Evolutionary conservation across 2,113 vertebrate species (phyloP), one percentile per base, ranked within the genome.

Genomic region (Beaufortia kweichowensis): DNA sequence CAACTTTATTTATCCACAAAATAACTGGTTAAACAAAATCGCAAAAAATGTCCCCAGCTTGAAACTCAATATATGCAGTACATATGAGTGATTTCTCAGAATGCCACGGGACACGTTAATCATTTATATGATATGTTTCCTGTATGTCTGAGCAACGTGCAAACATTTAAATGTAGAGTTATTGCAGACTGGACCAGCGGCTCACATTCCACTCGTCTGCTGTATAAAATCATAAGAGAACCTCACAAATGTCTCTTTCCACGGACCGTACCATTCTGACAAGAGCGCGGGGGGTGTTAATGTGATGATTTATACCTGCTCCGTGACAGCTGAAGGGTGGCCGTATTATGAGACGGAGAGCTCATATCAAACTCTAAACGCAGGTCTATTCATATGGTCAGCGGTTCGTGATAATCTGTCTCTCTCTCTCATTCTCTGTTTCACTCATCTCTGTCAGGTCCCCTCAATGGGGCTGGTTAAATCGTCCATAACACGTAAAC

Each of bases 401-500:
- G 35, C 33, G 8, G 26, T 68, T 72, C 67, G 29, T 23, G 35
- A 71, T 72, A 79, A 70, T 39, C 72, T 72, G 63, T 35, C 46
- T 68, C 67, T 72, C 69, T 74, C 68, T 46, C 33, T 68, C 71
- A 66, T 48, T 83, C 64, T 79, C 79, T 77, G 77, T 81, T 84
- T 82, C 79, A 83, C 88, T 86, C 86, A 71, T 89, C 88, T 89
- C 85, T 91, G 89, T 89, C 91, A 91, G 83, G 82, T 83, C 85
- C 59, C 81, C 89, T 87, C 90, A 87, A 84, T 86, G 88, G 83
- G 87, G 87, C 26, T 91, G 88, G 91, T 89, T 92, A 92, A 92
- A 92, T 92, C 87, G 90, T 91, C 90, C 90, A 89, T 90, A 87
- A 88, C 87, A 82, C 86, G 89, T 91, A 92, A 91, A 91, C 75